phyloP scores from a whole-genome alignment of 2,113 vertebrate genomes.

The Sula dactylatra region DNA sequence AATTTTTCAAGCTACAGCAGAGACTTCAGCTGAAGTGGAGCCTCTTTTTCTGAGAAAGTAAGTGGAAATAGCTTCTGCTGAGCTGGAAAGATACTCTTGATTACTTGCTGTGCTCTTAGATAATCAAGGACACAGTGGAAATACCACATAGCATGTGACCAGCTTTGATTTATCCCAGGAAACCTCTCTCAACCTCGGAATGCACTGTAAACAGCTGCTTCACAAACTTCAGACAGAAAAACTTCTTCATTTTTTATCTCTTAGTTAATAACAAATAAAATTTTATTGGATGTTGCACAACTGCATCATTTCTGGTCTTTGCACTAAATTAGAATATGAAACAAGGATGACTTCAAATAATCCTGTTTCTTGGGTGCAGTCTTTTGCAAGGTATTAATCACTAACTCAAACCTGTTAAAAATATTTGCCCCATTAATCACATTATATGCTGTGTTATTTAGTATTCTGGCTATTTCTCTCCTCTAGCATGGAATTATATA shows the following conservation, averaged over 20 bases:
- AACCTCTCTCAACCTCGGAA: conserved; percentile 33
- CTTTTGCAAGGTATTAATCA: conserved; percentile 29
- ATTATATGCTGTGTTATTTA: not conserved
- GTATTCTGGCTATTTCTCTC: not conserved
- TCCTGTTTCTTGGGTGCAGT: not conserved
- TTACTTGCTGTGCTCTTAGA: conserved; percentile 59
- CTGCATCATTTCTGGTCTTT: conserved; percentile 7
- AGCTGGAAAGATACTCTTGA: conserved; percentile 46
- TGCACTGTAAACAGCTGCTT: conserved; percentile 33
- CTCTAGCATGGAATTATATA: not conserved
- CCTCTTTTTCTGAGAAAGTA: conserved; percentile 6
- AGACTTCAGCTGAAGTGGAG: conserved; percentile 17
- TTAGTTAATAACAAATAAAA: not conserved
- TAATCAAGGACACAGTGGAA: conserved; percentile 56
- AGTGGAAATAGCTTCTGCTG: conserved; percentile 46
- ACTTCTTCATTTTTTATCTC: not conserved
- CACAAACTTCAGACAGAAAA: conserved; percentile 32
- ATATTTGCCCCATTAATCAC: conserved; percentile 13
- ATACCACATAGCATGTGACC: conserved; percentile 39
- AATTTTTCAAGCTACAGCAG: conserved; percentile 9
- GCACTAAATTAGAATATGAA: conserved; percentile 25
- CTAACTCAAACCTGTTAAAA: conserved; percentile 19
- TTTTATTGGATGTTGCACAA: not conserved
- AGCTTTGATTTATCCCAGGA: conserved; percentile 59
- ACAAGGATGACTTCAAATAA: not conserved